These are phyloP conservation scores for Teinopalpus imperialis DNA, from an alignment of 2,888 invertebrate genomes.

Conservation along the genomic window DNA sequence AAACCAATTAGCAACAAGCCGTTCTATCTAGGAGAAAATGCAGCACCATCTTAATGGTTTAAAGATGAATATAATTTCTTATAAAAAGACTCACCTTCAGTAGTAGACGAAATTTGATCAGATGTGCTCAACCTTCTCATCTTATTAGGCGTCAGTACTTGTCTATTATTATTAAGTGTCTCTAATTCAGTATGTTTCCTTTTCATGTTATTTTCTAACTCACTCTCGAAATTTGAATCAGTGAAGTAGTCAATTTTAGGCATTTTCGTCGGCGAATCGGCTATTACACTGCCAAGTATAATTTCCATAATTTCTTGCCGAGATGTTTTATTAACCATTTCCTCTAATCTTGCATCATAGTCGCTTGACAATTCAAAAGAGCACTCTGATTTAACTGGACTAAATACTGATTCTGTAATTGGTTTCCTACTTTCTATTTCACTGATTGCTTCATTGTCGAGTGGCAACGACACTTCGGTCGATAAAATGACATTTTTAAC, in stretches of 20 bases:
- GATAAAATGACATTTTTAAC: conserved; percentile 56
- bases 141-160: conserved; percentile 59
- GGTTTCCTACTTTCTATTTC: conserved; percentile 23
- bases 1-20: too few species aligned
- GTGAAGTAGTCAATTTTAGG: conserved; percentile 64
- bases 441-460: conserved; percentile 40
- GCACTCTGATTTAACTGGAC: conserved; percentile 71
- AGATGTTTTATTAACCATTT: conserved; percentile 71
- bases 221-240: conserved; percentile 55
- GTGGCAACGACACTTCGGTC: conserved; percentile 57
- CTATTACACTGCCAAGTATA: conserved; percentile 62
- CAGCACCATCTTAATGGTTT: too few species aligned
- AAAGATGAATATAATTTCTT: too few species aligned
- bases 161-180: conserved; percentile 59
- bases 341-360: conserved; percentile 69
- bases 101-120: conserved; percentile 71
- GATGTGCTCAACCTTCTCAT: conserved; percentile 65
- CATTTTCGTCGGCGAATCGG: conserved; percentile 53
- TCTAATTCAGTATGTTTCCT: conserved; percentile 56
- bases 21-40: too few species aligned
- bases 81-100: conserved; percentile 60
- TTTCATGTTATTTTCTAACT: conserved; percentile 45
- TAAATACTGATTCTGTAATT: conserved; percentile 43
- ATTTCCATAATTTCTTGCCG: conserved; percentile 76
- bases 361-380: conserved; percentile 69